Evolutionary conservation across 2,797 vertebrate species (phyloP).

Genomic region (Cossypha heuglini): DNA sequence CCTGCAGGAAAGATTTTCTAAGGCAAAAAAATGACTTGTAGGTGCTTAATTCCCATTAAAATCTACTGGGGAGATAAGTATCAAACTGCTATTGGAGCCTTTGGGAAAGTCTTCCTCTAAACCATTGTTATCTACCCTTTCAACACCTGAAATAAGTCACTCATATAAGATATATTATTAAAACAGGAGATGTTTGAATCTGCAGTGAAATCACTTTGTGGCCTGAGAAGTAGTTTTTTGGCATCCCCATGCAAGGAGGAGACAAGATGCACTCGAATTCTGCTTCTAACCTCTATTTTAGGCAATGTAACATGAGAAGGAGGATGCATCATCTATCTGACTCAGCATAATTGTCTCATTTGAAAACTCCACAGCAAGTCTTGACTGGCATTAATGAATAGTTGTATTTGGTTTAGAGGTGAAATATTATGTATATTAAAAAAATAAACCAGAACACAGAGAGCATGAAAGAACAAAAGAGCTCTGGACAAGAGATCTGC

Average conservation of each 20-base stretch:
- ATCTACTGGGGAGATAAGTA: conserved; percentile 21
- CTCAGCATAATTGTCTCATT: conserved; percentile 48
- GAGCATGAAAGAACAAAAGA: background rate
- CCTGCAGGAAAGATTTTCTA: conserved; percentile 34
- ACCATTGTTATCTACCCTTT: background rate
- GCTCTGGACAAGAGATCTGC: background rate
- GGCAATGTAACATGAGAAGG: conserved; percentile 7
- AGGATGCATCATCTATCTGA: conserved; percentile 28
- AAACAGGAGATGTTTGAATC: background rate
- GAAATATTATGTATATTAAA: background rate
- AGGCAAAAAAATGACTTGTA: conserved; percentile 41
- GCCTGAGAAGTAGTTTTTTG: background rate
- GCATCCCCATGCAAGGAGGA: background rate
- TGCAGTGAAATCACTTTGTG: background rate
- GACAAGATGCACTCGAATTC: background rate
- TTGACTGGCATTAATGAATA: conserved; percentile 3
- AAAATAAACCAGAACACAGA: background rate
- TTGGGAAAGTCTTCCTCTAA: conserved; percentile 11
- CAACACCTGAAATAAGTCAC: conserved; percentile 3
- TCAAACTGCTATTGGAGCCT: background rate
- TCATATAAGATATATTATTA: background rate
- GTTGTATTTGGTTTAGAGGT: background rate
- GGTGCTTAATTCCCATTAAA: conserved; percentile 58
- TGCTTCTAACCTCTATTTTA: conserved; percentile 13
- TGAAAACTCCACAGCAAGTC: background rate